Percentiles rank a stretch among this genome's conserved stretches.
These are phyloP conservation scores for Sternarchorhynchus goeldii DNA, from an alignment of 2,797 vertebrate species.

Conservation along the genomic window DNA sequence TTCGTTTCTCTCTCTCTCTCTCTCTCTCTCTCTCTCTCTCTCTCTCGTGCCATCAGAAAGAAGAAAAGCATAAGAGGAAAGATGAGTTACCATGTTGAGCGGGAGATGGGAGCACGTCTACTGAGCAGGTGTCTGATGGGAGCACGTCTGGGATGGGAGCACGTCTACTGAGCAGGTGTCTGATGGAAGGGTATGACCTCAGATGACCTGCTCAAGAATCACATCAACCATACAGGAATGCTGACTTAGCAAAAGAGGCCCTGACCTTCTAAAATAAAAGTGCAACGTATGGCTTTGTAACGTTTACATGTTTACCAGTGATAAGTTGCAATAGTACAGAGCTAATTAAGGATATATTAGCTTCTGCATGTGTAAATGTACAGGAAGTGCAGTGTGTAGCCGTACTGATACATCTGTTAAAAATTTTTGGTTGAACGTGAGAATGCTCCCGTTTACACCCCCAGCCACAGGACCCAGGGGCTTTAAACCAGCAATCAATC, in stretches of 20 bases:
- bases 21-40: neutral
- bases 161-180: too few relatives aligned
- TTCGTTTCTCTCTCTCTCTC: neutral
- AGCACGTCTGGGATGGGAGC: too few relatives aligned
- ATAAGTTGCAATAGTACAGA: too few relatives aligned
- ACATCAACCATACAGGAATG: neutral
- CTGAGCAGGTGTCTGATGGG: too few relatives aligned
- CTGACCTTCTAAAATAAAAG: conserved; percentile 18
- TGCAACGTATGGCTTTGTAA: neutral
- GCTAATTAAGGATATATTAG: too few relatives aligned
- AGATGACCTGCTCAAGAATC: conserved; percentile 4
- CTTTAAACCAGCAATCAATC: conserved; percentile 21
- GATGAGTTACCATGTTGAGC: neutral
- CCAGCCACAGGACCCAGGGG: neutral
- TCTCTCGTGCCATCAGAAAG: conserved; percentile 25
- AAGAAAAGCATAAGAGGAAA: neutral
- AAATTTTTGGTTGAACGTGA: too few relatives aligned
- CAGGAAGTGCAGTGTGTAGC: too few relatives aligned
- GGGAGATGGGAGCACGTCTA: neutral
- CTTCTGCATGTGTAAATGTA: too few relatives aligned
- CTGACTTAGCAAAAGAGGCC: neutral
- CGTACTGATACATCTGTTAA: neutral
- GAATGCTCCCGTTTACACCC: too few relatives aligned
- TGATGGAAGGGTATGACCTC: too few relatives aligned
- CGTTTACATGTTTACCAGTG: neutral